Base-by-base conservation (phyloP, 2,797 vertebrate species). In the Tapera naevia region DNA sequence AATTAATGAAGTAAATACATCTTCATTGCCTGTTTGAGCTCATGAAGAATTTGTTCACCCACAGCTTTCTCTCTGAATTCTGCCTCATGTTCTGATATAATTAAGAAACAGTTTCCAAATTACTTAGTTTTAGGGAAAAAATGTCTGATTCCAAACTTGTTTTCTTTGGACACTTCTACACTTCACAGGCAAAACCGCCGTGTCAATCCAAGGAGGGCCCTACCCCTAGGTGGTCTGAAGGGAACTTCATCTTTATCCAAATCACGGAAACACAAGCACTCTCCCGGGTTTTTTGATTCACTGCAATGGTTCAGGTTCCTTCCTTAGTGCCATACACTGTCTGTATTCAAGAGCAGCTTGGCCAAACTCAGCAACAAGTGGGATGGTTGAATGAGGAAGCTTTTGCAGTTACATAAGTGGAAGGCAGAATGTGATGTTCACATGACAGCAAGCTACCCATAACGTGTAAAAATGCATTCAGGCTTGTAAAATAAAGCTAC, bases 401-500 rank as follows among this genome's bases (percentile, higher is more conserved):
- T 53, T 75, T 61, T 82, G 46, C 48, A 32, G 45, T 66, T 81
- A 80, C 0, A 0, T 28, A 91, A 85, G 17, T 5, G 2, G 37
- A 73, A 91, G 45, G 37, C 22, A 88, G 64, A 88, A 81, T 1
- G 5, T 11, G 13, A 86, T 11, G 65, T 50, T 73, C 48, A 43
- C 0, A 2, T 73, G 72, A 81, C 54, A 89, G 2, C 7, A 80
- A 58, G 45, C 32, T 91, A 64, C 64, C 57, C 35, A 7, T 53
- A 80, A 83, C 2, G 5, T 2, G 30, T 33, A 64, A 69, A 86
- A 88, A 80, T 53, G 43, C 51, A 79, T 60, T 74, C 62, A 90
- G 81, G 62, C 14, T 70, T 88, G 94, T 67, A 89, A 91, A 89
- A 83, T 43, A 92, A 61, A 89, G 81, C 56, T 46, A 53, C 70